A percentile compares a stretch with the other conserved stretches of the same genome.
phyloP scores from a whole-genome alignment of 2,888 invertebrate species.

The Cephus spinipes region DNA sequence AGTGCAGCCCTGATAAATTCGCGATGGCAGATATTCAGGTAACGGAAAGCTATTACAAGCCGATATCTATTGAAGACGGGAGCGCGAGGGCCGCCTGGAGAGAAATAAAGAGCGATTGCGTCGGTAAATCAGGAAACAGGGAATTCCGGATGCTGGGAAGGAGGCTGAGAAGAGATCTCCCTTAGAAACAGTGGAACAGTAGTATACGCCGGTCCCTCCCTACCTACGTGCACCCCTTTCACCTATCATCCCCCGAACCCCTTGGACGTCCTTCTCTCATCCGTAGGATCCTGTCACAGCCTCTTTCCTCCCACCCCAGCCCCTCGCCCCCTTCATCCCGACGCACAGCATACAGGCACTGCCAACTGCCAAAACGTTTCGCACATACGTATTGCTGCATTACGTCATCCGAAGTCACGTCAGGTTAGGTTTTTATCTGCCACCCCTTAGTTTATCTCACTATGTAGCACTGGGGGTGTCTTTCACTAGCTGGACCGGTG shows the following conservation, averaged over 20 bases:
- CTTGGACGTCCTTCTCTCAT: not conserved
- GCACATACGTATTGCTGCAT: slow-evolving; percentile 65
- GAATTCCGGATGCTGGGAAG: not conserved
- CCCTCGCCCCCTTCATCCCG: no score
- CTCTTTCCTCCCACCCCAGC: no score
- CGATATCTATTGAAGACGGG: slow-evolving; percentile 65
- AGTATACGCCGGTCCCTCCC: not conserved
- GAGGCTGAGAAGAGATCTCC: not conserved
- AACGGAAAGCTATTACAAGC: slow-evolving; percentile 66
- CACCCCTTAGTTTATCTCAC: not conserved
- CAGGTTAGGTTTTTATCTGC: not conserved
- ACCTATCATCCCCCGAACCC: not conserved
- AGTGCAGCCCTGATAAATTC: slow-evolving; percentile 37
- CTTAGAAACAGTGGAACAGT: not conserved
- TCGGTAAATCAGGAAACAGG: slow-evolving; percentile 62
- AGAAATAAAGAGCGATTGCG: slow-evolving; percentile 68
- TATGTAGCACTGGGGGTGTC: not conserved
- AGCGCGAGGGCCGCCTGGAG: slow-evolving; percentile 65
- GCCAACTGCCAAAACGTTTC: slow-evolving; percentile 33
- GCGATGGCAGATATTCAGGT: slow-evolving; percentile 58
- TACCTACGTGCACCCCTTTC: not conserved
- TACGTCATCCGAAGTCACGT: slow-evolving; percentile 38
- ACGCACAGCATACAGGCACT: not conserved
- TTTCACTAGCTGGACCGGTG: not conserved
- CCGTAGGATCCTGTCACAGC: not conserved